Conservation (phyloP, 2,888 invertebrate genomes). For the Cheilosia pagana region DNA sequence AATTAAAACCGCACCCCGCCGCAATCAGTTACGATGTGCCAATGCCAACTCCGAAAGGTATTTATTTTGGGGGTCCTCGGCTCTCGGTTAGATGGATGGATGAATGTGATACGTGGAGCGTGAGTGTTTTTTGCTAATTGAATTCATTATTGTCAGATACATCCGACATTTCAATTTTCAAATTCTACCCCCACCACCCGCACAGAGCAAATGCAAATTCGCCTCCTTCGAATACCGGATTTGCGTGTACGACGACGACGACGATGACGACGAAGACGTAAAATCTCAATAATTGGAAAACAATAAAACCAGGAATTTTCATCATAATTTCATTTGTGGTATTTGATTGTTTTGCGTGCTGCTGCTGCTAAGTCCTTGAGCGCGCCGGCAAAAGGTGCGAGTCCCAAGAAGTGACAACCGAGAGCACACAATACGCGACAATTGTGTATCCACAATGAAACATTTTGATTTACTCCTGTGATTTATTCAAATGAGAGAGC, state of each 20-base stretch:
- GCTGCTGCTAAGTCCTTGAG: constrained; percentile 32
- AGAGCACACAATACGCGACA: constrained; percentile 26
- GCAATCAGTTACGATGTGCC: constrained; percentile 62
- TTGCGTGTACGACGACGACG: constrained; percentile 26
- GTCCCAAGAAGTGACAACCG: constrained; percentile 34
- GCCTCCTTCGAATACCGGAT: constrained; percentile 29
- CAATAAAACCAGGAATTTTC: constrained; percentile 75
- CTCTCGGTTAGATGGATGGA: constrained; percentile 40
- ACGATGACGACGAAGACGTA: constrained; percentile 41
- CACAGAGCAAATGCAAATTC: constrained; percentile 68
- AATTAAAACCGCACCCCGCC: constrained; percentile 51
- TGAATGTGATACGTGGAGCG: constrained; percentile 71
- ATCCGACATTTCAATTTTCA: constrained; percentile 72
- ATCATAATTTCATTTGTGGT: constrained; percentile 74
- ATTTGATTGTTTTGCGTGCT: constrained; percentile 71
- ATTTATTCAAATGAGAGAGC: constrained; percentile 59
- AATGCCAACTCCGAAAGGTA: constrained; percentile 44
- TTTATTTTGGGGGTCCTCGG: constrained; percentile 35
- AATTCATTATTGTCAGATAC: constrained; percentile 75
- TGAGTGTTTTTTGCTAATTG: constrained; percentile 75
- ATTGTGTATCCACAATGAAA: constrained; percentile 50
- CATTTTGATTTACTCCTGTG: constrained; percentile 60
- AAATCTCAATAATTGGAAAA: constrained; percentile 74
- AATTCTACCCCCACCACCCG: constrained; percentile 5
- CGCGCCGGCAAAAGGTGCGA: constrained; percentile 38